A percentile compares a stretch with the other conserved stretches of the same genome.
Conservation (phyloP, 2,888 invertebrate genomes). For the Acanthosoma haemorrhoidale region DNA sequence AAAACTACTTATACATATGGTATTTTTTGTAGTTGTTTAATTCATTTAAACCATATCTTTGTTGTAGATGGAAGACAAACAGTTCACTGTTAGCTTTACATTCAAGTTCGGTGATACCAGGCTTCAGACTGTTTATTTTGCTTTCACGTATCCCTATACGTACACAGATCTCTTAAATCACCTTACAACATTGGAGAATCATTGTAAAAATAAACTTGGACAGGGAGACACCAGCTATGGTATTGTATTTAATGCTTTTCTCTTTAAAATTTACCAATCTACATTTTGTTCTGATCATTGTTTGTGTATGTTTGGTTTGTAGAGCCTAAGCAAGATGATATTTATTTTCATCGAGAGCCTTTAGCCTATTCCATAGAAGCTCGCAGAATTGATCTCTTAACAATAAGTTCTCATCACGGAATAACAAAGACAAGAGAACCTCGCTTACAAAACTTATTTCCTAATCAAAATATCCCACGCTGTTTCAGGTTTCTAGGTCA, state of each 20-base stretch:
- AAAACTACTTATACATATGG: background rate
- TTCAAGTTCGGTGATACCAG: constrained; percentile 64
- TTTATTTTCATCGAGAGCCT: constrained; percentile 80
- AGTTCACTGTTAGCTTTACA: constrained; percentile 69
- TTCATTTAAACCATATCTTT: constrained; percentile 38
- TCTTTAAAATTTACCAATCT: constrained; percentile 44
- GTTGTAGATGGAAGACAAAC: constrained; percentile 63
- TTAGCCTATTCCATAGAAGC: constrained; percentile 72
- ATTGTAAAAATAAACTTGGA: background rate
- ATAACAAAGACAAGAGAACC: constrained; percentile 67
- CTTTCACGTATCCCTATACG: constrained; percentile 86
- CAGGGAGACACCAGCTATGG: constrained; percentile 54
- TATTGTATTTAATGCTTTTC: constrained; percentile 58
- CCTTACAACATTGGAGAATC: background rate
- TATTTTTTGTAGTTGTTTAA: background rate
- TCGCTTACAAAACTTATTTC: constrained; percentile 65
- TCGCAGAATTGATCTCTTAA: constrained; percentile 71
- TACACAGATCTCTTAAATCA: constrained; percentile 68
- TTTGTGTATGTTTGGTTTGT: background rate
- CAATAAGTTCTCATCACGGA: constrained; percentile 74
- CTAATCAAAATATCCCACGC: constrained; percentile 59
- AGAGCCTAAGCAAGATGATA: constrained; percentile 54
- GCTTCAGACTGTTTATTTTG: constrained; percentile 73
- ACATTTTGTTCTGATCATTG: constrained; percentile 42
- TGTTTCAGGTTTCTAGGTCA: constrained; percentile 64